These are phyloP conservation scores for Lasioglossum vierecki DNA, from an alignment of 2,888 invertebrate species.

Conservation along the genomic window DNA sequence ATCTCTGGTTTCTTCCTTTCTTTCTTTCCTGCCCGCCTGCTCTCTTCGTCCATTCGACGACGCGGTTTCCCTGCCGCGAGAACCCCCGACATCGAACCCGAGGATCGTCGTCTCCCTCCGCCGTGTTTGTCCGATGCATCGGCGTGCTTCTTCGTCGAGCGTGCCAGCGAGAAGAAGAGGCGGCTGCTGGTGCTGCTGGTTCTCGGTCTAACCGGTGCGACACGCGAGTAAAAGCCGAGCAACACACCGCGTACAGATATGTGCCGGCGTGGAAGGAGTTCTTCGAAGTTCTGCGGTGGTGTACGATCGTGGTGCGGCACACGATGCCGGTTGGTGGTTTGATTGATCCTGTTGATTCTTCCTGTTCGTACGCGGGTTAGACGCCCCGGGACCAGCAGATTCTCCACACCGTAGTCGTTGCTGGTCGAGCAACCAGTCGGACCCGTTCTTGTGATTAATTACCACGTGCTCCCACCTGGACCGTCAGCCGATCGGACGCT, in stretches of 20 bases:
- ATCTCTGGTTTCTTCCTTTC: slow-evolving; percentile 22
- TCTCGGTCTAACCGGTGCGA: slow-evolving; percentile 5
- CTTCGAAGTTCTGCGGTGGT: slow-evolving; percentile 41
- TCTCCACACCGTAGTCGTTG: neutral
- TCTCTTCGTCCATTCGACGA: slow-evolving; percentile 55
- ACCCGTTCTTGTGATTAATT: slow-evolving; percentile 39
- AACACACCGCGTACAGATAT: slow-evolving; percentile 11
- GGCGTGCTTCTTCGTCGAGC: slow-evolving; percentile 20
- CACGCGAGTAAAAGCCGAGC: slow-evolving; percentile 18
- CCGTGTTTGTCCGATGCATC: slow-evolving; percentile 18
- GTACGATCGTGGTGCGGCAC: slow-evolving; percentile 31
- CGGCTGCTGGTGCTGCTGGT: neutral
- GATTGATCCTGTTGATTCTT: slow-evolving; percentile 41
- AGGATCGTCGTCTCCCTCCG: slow-evolving; percentile 14
- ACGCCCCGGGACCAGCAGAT: neutral
- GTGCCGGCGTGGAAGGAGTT: slow-evolving; percentile 33
- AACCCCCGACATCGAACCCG: slow-evolving; percentile 14
- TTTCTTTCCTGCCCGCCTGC: neutral
- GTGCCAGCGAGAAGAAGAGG: neutral
- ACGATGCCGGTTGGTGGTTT: slow-evolving; percentile 57
- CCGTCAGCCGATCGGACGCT: neutral
- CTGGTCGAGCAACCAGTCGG: slow-evolving; percentile 11
- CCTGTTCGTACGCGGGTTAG: slow-evolving; percentile 14
- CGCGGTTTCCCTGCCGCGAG: slow-evolving; percentile 54
- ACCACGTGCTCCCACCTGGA: slow-evolving; percentile 45